Percentiles rank a stretch among this genome's conserved stretches.
phyloP scores from a whole-genome alignment of 2,888 invertebrate genomes.

The Caenorhabditis sp. region DNA sequence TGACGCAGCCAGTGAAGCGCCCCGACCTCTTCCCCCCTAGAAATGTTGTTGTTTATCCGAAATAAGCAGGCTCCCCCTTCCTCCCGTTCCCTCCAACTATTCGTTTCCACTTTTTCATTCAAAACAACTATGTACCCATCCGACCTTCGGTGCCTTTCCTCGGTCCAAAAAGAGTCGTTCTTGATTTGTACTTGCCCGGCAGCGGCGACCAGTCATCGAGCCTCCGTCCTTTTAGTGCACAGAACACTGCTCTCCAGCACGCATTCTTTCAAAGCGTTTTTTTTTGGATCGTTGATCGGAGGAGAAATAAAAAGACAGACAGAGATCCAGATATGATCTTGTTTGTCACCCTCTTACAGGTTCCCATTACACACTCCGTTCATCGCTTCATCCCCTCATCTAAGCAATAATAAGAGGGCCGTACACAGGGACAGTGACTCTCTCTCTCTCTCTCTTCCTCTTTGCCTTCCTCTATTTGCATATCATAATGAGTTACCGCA shows the following conservation, averaged over 20 bases:
- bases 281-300: too few relatives aligned
- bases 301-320: neutral
- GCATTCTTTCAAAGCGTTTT: too few relatives aligned
- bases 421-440: conserved; percentile 1
- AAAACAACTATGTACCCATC: neutral
- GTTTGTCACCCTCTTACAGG: conserved; percentile 18
- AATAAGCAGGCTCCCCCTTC: neutral
- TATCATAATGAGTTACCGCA: conserved; percentile 49
- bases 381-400: neutral
- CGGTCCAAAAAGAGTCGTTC: conserved; percentile 10
- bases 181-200: conserved; percentile 24
- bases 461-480: conserved; percentile 27
- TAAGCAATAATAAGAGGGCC: conserved; percentile 12
- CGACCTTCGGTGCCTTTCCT: neutral
- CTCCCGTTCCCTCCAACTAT: neutral
- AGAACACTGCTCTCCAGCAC: neutral
- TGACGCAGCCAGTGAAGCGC: conserved; percentile 24
- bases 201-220: conserved; percentile 9
- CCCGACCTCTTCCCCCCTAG: conserved; percentile 8
- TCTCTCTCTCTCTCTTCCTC: neutral
- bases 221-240: conserved; percentile 30
- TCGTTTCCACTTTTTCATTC: neutral
- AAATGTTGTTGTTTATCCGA: conserved; percentile 39
- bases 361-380: conserved; percentile 13
- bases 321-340: conserved; percentile 27